Percentiles rank a stretch among this genome's conserved stretches.
These are phyloP conservation scores for Drosophila kanekoi DNA, from an alignment of 2,888 invertebrate genomes.

Conservation along the genomic window DNA sequence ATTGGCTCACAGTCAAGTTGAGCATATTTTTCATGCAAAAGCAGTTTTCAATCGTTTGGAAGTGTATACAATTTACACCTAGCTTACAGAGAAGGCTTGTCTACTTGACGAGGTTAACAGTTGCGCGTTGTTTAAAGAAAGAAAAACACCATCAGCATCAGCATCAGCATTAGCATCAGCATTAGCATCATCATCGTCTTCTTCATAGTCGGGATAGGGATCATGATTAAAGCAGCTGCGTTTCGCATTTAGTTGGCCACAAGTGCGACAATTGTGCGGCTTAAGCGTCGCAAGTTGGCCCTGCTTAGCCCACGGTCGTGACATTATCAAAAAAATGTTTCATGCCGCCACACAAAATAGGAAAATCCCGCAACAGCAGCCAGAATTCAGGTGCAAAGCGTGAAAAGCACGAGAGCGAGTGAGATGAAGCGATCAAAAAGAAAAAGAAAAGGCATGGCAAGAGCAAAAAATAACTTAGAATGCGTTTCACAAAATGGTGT, in stretches of 20 bases:
- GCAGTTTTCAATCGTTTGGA: not conserved
- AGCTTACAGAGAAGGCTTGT: not conserved
- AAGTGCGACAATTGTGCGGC: slow-evolving; percentile 59
- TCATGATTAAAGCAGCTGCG: slow-evolving; percentile 28
- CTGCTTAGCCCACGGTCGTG: slow-evolving; percentile 57
- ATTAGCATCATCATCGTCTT: slow-evolving; percentile 7
- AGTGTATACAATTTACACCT: not conserved
- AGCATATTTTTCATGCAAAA: not conserved
- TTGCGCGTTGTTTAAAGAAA: slow-evolving; percentile 16
- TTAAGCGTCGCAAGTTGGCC: slow-evolving; percentile 53
- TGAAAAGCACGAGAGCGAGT: not conserved
- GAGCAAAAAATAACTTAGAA: slow-evolving; percentile 23
- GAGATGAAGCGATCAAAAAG: not conserved
- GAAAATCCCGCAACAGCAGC: slow-evolving; percentile 11
- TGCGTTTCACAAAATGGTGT: slow-evolving; percentile 62
- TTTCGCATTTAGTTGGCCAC: slow-evolving; percentile 34
- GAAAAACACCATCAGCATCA: slow-evolving; percentile 3
- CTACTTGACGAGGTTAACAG: slow-evolving; percentile 19
- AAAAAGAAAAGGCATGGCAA: not conserved
- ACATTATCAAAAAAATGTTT: slow-evolving; percentile 59
- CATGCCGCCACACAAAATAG: slow-evolving; percentile 34
- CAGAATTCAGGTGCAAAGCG: slow-evolving; percentile 25
- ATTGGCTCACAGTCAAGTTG: too few species aligned
- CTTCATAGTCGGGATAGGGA: slow-evolving; percentile 7
- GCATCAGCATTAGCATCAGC: slow-evolving; percentile 19